Base-by-base conservation (phyloP, 2,797 vertebrate species). In the Melanotaenia nigrans region DNA sequence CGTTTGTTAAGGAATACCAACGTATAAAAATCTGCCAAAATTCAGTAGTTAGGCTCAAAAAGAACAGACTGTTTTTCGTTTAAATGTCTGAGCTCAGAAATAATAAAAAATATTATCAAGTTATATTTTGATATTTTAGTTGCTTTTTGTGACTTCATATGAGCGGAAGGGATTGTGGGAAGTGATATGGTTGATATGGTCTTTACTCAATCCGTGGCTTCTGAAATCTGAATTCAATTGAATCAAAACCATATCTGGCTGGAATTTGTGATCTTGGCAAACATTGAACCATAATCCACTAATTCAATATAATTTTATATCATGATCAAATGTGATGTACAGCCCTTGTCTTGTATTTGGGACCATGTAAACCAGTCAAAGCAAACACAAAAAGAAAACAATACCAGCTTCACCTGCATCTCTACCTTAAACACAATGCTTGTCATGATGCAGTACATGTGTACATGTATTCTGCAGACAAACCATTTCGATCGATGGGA, bases 401-500 rank as follows among this genome's bases (percentile, higher is more conserved):
- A 12, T 1, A 12, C 5, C 10, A 42, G 14, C 18, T 28, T 38
- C n/a, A 62, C 7, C 11, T 10, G 30, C 1, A n/a, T 53, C 28
- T 33, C 49, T 62, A 13, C 60, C 32, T 42, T 8, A 47, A 36
- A 47, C 56, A 35, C 42, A 57, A n/a, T n/a, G 56, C n/a, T 53
- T 47, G 51, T 57, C 10, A 35, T 5, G n/a, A n/a, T 2, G 51
- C 42, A 35, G 62, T 4, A 11, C 59, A 25, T 30, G 16, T 32
- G 62, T 22, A 5, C 16, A 0, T 51, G 32, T 18, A 7, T 54
- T 59, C 36, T 0, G 60, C 45, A 25, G 56, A 78, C 76, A 87
- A 92, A 98, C 97, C 96, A 0, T 98, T 98, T 81, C 96, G 94
- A 89, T 99, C 98, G 1, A 96, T 92, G 0, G 96, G 87, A 1